Percentiles rank a stretch among this genome's conserved stretches.
phyloP scores from a whole-genome alignment of 1,140 invertebrate genomes.

The Drosophila pandora region DNA sequence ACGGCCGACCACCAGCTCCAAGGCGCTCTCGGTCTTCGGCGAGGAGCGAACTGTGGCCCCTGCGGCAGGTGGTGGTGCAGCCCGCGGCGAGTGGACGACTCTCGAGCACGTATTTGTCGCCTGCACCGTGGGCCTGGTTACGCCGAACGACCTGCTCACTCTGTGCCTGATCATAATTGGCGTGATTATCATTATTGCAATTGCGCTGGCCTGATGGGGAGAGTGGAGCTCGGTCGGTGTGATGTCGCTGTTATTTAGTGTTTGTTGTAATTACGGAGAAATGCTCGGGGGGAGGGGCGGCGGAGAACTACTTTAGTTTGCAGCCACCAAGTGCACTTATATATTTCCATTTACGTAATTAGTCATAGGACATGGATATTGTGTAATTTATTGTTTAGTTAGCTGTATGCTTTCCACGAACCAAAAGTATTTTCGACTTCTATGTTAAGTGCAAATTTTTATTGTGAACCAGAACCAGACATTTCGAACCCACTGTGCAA shows the following conservation, averaged over 20 bases:
- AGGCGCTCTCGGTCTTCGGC: conserved; percentile 70
- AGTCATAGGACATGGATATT: conserved; percentile 19
- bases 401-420: conserved; percentile 36
- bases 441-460: conserved; percentile 30
- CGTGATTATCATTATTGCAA: conserved; percentile 88
- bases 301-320: conserved; percentile 17
- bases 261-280: conserved; percentile 55
- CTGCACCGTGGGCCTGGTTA: conserved; percentile 80
- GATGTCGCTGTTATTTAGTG: conserved; percentile 45
- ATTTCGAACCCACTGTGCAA: conserved; percentile 28
- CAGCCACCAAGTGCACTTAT: conserved; percentile 56
- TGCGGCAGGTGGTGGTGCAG: conserved; percentile 24
- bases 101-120: conserved; percentile 81
- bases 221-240: conserved; percentile 4
- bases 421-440: conserved; percentile 65
- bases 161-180: conserved; percentile 88
- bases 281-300: conserved; percentile 3
- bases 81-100: conserved; percentile 63
- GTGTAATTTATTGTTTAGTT: conserved; percentile 34
- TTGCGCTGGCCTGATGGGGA: conserved; percentile 77
- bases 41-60: conserved; percentile 51
- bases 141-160: conserved; percentile 86
- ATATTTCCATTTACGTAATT: conserved; percentile 37
- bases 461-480: conserved; percentile 12
- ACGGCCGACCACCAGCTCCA: conserved; percentile 61